Evolutionary conservation across 2,113 vertebrate genomes (phyloP).

Genomic region (Dasyprocta punctata): DNA sequence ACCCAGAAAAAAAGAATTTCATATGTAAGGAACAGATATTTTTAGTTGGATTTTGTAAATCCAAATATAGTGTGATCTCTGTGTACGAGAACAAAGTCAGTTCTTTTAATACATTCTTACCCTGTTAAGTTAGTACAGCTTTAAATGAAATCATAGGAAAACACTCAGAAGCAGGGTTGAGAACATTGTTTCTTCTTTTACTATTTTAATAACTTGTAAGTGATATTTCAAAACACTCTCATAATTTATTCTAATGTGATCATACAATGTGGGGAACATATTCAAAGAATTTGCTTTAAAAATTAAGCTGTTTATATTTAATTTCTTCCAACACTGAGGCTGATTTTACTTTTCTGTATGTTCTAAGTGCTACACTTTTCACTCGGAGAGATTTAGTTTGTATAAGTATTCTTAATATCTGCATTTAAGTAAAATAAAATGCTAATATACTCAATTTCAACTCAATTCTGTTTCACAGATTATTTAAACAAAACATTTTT

Average conservation of each 20-base stretch:
- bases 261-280: constrained; percentile 4
- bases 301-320: neutral
- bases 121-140: constrained; percentile 52
- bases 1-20: neutral
- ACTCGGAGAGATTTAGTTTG: neutral
- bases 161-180: neutral
- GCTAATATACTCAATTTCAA: neutral
- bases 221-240: constrained; percentile 47
- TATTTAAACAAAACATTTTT: neutral
- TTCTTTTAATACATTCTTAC: constrained; percentile 43
- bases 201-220: constrained; percentile 3
- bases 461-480: neutral
- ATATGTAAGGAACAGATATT: neutral
- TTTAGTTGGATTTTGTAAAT: neutral
- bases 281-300: neutral
- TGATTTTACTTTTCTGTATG: neutral
- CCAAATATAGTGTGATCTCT: neutral
- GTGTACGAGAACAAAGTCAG: neutral
- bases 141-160: constrained; percentile 41
- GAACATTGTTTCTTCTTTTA: neutral
- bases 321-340: constrained; percentile 46
- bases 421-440: neutral
- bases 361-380: neutral
- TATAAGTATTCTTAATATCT: neutral
- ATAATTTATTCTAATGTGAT: neutral